A percentile compares a stretch with the other conserved stretches of the same genome.
Conservation (phyloP, 2,888 invertebrate genomes). For the Aspidiotus destructor region DNA sequence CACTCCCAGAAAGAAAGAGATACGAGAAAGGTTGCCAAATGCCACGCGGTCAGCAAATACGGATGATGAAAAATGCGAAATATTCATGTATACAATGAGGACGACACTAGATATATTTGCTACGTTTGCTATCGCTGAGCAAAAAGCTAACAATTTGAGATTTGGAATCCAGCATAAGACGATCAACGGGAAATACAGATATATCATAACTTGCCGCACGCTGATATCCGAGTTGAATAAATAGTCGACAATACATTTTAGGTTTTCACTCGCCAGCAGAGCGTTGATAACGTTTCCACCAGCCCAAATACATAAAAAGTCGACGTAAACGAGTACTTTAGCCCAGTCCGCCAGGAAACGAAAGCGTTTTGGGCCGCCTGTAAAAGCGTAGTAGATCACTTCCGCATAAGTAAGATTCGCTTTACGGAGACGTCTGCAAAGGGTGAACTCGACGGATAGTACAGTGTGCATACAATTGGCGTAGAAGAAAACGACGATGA, state of each 20-base stretch:
- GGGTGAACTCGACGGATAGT: slow-evolving; percentile 53
- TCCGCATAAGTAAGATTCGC: slow-evolving; percentile 68
- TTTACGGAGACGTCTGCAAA: slow-evolving; percentile 44
- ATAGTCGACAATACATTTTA: slow-evolving; percentile 24
- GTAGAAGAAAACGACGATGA: slow-evolving; percentile 13
- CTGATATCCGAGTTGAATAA: slow-evolving; percentile 28
- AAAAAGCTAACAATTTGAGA: slow-evolving; percentile 75
- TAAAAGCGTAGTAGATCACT: slow-evolving; percentile 66
- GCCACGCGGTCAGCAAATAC: slow-evolving; percentile 51
- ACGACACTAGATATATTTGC: slow-evolving; percentile 73
- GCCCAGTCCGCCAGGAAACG: slow-evolving; percentile 35
- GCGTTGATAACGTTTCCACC: slow-evolving; percentile 20
- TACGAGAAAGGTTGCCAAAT: slow-evolving; percentile 54
- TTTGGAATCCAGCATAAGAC: slow-evolving; percentile 73
- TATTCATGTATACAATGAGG: slow-evolving; percentile 75
- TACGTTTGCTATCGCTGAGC: slow-evolving; percentile 78
- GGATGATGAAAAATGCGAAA: slow-evolving; percentile 54
- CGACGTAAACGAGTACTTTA: slow-evolving; percentile 17
- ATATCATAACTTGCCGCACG: slow-evolving; percentile 37
- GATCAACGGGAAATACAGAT: slow-evolving; percentile 47
- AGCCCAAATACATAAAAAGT: slow-evolving; percentile 18
- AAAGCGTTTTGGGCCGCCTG: slow-evolving; percentile 57
- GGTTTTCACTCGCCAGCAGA: slow-evolving; percentile 10
- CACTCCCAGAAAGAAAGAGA: slow-evolving; percentile 91
- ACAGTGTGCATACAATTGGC: slow-evolving; percentile 42